These are phyloP conservation scores for Lichenostomus cassidix DNA, from an alignment of 2,113 vertebrate species.

Conservation along the genomic window DNA sequence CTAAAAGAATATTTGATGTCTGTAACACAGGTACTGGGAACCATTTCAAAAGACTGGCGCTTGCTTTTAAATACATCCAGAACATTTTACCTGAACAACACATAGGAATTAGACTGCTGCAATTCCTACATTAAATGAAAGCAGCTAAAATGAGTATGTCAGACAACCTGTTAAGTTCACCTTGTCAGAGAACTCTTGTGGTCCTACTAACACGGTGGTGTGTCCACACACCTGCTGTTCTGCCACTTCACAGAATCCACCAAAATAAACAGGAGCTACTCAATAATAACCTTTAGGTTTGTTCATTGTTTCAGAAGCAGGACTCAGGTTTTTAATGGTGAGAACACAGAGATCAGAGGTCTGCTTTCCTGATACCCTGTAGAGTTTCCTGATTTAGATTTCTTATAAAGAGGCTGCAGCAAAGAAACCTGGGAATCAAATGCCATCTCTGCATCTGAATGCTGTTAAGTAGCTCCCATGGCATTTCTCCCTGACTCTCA, in stretches of 20 bases:
- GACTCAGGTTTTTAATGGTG: not conserved
- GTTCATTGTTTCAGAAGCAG: slow-evolving; percentile 52
- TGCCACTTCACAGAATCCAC: not conserved
- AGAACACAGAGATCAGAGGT: not conserved
- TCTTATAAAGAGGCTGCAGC: slow-evolving; percentile 44
- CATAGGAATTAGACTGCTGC: not conserved
- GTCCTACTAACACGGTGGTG: accelerated
- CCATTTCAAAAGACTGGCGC: not conserved
- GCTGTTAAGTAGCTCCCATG: slow-evolving; percentile 68
- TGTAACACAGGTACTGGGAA: not conserved
- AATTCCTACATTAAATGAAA: not conserved
- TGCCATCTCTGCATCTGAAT: slow-evolving; percentile 73
- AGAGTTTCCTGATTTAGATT: slow-evolving; percentile 62
- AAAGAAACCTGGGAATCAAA: slow-evolving; percentile 64
- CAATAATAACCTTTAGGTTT: slow-evolving; percentile 22
- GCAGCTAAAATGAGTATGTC: not conserved
- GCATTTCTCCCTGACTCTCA: slow-evolving; percentile 69
- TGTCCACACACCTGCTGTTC: not conserved
- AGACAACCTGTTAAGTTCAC: not conserved
- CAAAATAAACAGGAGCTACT: not conserved
- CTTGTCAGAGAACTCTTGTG: not conserved
- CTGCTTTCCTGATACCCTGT: slow-evolving; percentile 23
- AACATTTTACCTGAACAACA: not conserved
- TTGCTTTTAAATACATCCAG: not conserved
- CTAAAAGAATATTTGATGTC: not conserved